These are phyloP conservation scores for Palloptera scutellata DNA, from an alignment of 2,888 invertebrate genomes.

Conservation along the genomic window DNA sequence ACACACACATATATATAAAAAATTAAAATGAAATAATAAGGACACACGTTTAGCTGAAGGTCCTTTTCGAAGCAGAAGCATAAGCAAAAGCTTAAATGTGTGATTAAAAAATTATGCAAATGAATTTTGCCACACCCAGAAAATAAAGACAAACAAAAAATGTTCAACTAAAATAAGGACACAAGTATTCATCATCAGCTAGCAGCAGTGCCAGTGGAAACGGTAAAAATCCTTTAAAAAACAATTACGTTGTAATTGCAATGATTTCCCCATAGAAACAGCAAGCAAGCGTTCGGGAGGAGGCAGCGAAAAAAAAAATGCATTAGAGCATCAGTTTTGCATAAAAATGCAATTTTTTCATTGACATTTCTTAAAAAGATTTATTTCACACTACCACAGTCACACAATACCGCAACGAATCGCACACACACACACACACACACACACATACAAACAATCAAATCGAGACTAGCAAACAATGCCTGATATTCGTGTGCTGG, in stretches of 20 bases:
- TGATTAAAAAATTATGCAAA: constrained; percentile 64
- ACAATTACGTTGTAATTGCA: constrained; percentile 63
- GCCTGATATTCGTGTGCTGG: too few relatives aligned
- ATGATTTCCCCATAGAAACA: constrained; percentile 54
- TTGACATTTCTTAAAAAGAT: not conserved
- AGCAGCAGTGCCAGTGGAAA: constrained; percentile 20
- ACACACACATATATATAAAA: not conserved
- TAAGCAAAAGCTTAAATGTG: constrained; percentile 49
- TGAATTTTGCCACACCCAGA: constrained; percentile 51
- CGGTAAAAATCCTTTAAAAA: constrained; percentile 40
- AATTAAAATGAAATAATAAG: constrained; percentile 24
- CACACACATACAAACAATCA: constrained; percentile 14
- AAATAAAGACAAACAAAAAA: constrained; percentile 3
- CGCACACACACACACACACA: too few relatives aligned
- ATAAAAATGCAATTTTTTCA: not conserved
- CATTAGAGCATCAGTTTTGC: not conserved
- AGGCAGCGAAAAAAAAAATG: too few relatives aligned
- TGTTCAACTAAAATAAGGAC: constrained; percentile 31
- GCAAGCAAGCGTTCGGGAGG: not conserved
- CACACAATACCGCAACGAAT: too few relatives aligned
- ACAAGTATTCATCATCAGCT: constrained; percentile 31
- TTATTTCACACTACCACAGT: not conserved
- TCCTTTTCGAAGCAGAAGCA: not conserved
- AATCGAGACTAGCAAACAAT: too few relatives aligned
- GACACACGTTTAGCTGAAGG: constrained; percentile 10